phyloP scores from a whole-genome alignment of 2,888 invertebrate species.

The Dermolepida albohirtum region DNA sequence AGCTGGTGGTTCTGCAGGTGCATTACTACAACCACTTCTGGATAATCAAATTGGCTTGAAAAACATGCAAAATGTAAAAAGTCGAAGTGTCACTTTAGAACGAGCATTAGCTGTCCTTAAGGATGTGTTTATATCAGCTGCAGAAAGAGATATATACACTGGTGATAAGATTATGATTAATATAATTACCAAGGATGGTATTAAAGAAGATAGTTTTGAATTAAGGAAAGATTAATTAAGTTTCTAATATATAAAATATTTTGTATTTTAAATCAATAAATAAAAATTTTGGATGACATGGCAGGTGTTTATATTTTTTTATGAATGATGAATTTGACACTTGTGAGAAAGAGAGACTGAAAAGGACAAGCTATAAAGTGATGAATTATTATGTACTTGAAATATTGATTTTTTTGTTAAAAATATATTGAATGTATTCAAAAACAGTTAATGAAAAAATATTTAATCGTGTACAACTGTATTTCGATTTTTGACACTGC shows the following conservation, averaged over 20 bases:
- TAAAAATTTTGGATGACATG: not conserved
- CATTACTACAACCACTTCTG: slow-evolving; percentile 91
- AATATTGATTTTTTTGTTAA: too few relatives aligned
- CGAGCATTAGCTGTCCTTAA: slow-evolving; percentile 88
- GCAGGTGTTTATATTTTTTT: not conserved
- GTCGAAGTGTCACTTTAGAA: slow-evolving; percentile 77
- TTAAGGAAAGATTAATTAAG: slow-evolving; percentile 86
- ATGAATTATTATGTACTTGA: too few relatives aligned
- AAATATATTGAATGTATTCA: too few relatives aligned
- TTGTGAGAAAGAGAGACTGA: too few relatives aligned
- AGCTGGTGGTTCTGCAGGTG: slow-evolving; percentile 92
- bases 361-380: too few relatives aligned
- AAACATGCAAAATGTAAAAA: slow-evolving; percentile 81
- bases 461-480: too few relatives aligned
- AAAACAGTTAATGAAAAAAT: too few relatives aligned
- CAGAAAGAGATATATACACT: slow-evolving; percentile 97
- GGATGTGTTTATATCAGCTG: slow-evolving; percentile 97
- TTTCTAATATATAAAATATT: slow-evolving; percentile 13
- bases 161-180: slow-evolving; percentile 91
- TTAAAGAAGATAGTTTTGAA: slow-evolving; percentile 77
- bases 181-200: slow-evolving; percentile 89
- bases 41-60: slow-evolving; percentile 96
- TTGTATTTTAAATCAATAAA: not conserved
- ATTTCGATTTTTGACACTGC: too few relatives aligned
- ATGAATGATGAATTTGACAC: not conserved